Conservation (phyloP, 2,888 invertebrate genomes). For the Drosophila multiciliata region DNA sequence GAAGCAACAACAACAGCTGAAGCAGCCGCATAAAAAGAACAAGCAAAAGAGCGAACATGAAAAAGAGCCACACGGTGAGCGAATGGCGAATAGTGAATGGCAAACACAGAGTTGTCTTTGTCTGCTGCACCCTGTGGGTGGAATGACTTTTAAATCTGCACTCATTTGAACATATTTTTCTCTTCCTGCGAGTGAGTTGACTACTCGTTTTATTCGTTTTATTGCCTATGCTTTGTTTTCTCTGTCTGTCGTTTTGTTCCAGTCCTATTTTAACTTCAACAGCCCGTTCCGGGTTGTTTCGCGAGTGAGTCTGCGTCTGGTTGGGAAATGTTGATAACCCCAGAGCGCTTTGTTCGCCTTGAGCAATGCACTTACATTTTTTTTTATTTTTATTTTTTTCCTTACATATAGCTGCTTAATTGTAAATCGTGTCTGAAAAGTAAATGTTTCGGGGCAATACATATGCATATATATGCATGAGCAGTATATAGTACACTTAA, state of each 20-base stretch:
- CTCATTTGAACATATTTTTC: constrained; percentile 3
- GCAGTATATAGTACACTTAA: background rate
- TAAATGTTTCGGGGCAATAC: background rate
- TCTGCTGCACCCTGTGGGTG: constrained; percentile 39
- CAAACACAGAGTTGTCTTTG: constrained; percentile 28
- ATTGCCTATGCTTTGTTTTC: constrained; percentile 44
- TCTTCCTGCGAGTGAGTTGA: constrained; percentile 11
- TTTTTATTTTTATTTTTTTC: constrained; percentile 26
- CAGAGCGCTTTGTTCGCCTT: constrained; percentile 52
- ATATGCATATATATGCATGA: background rate
- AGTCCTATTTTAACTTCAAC: constrained; percentile 38
- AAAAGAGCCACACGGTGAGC: constrained; percentile 14
- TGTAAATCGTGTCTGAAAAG: constrained; percentile 13
- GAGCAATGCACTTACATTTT: constrained; percentile 9
- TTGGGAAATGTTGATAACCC: constrained; percentile 65
- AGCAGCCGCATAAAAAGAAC: constrained; percentile 35
- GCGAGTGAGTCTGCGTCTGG: constrained; percentile 15
- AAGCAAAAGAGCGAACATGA: constrained; percentile 16
- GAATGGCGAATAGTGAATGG: constrained; percentile 11
- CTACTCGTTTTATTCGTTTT: constrained; percentile 7
- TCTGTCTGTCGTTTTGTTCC: constrained; percentile 3
- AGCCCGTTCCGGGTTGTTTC: constrained; percentile 62
- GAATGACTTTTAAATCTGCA: constrained; percentile 47
- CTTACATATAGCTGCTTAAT: constrained; percentile 20
- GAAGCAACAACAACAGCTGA: background rate